These are phyloP conservation scores for Carassius auratus DNA, from an alignment of 2,113 vertebrate species.

Conservation along the genomic window DNA sequence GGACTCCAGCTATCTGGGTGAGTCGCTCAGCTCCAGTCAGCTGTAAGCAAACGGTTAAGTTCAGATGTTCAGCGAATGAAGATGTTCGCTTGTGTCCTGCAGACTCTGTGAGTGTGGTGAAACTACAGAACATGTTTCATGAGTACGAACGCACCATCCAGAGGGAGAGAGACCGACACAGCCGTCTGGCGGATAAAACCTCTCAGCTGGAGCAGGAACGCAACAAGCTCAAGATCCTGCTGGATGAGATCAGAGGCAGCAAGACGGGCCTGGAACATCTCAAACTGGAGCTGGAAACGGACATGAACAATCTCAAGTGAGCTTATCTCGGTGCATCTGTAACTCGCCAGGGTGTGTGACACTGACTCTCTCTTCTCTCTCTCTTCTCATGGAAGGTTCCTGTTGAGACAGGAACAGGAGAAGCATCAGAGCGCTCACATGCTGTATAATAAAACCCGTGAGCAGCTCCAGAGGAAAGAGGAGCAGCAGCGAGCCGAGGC, in stretches of 20 bases:
- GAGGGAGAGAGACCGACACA: slow-evolving; percentile 76
- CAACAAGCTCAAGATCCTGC: slow-evolving; percentile 69
- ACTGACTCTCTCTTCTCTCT: not conserved
- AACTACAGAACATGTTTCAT: slow-evolving; percentile 85
- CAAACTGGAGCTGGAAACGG: slow-evolving; percentile 80
- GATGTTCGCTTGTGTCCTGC: slow-evolving; percentile 3
- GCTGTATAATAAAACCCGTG: slow-evolving; percentile 79
- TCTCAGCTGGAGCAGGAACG: slow-evolving; percentile 77
- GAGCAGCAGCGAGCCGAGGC: slow-evolving; percentile 83
- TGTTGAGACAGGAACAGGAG: slow-evolving; percentile 89
- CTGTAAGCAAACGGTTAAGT: not conserved
- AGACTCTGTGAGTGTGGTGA: slow-evolving; percentile 84
- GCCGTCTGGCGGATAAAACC: slow-evolving; percentile 76
- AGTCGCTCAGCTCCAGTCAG: not conserved
- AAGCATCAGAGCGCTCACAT: slow-evolving; percentile 80
- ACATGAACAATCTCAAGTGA: slow-evolving; percentile 83
- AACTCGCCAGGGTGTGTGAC: not conserved
- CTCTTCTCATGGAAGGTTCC: slow-evolving; percentile 76
- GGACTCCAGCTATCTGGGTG: slow-evolving; percentile 78
- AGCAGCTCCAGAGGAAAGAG: slow-evolving; percentile 79
- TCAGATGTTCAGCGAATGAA: not conserved
- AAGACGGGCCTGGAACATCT: slow-evolving; percentile 79
- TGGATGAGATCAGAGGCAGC: slow-evolving; percentile 78
- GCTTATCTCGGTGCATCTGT: slow-evolving; percentile 10
- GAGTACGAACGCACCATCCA: slow-evolving; percentile 84